A percentile compares a stretch with the other conserved stretches of the same genome.
phyloP scores from a whole-genome alignment of 2,888 invertebrate species.

The Drepanosiphum platanoidis region DNA sequence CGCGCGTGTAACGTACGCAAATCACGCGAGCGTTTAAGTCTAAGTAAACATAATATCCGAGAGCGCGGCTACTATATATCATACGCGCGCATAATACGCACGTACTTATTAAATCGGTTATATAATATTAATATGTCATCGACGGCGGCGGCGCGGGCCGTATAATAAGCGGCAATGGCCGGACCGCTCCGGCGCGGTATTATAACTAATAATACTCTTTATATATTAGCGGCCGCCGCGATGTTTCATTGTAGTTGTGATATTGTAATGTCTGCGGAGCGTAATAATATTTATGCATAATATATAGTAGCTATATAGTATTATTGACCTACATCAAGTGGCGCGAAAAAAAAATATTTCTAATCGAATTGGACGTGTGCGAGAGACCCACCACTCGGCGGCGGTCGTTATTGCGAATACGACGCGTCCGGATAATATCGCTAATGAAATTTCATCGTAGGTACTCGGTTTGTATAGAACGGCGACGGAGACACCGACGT shows the following conservation, averaged over 20 bases:
- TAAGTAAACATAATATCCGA: neutral
- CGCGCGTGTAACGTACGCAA: neutral
- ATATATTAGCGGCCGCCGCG: neutral
- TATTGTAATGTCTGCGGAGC: neutral
- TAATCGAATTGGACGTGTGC: neutral
- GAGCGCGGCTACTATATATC: neutral
- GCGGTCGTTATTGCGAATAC: neutral
- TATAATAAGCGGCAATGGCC: neutral
- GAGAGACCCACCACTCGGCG: neutral
- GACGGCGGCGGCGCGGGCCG: neutral
- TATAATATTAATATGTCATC: neutral
- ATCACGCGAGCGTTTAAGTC: neutral
- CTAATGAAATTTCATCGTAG: neutral
- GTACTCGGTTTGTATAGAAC: too few relatives aligned
- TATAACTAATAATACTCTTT: neutral
- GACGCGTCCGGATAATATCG: too few relatives aligned
- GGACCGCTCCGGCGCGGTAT: neutral
- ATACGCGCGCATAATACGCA: neutral
- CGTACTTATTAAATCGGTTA: neutral
- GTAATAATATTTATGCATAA: neutral
- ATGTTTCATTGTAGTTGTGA: neutral
- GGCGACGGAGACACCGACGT: neutral
- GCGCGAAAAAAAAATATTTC: neutral
- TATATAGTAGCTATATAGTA: neutral
- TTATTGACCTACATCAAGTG: neutral